phyloP scores from a whole-genome alignment of 1,140 invertebrate species.

The Pseudomyrmex flavicornis region DNA sequence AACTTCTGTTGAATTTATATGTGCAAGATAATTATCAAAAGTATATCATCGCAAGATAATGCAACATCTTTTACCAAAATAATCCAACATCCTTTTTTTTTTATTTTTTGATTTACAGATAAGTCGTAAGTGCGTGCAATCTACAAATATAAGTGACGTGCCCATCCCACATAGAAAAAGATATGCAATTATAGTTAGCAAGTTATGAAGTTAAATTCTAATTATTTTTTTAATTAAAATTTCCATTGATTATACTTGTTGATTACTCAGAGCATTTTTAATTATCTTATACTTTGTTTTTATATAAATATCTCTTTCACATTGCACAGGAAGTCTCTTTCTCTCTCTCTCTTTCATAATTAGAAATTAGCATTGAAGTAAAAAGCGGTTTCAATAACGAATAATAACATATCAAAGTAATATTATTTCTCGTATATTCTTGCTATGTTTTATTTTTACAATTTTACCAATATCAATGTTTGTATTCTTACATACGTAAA shows the following conservation, averaged over 20 bases:
- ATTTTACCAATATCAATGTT: no score
- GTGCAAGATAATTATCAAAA: no score
- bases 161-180: conserved; percentile 4
- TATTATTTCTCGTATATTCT: not conserved
- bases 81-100: conserved; percentile 10
- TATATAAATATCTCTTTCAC: no score
- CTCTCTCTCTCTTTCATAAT: not conserved
- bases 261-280: not conserved
- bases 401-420: not conserved
- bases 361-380: not conserved
- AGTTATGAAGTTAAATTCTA: conserved; percentile 8
- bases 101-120: conserved; percentile 27
- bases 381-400: not conserved
- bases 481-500: no score
- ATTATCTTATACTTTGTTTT: conserved; percentile 9
- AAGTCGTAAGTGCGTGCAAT: not conserved
- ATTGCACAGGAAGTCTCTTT: no score
- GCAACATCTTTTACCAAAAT: conserved; percentile 16
- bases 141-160: not conserved
- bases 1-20: no score
- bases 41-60: not conserved
- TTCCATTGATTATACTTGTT: conserved; percentile 22
- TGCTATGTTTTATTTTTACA: no score
- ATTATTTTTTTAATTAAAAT: conserved; percentile 45
- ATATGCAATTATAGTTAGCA: conserved; percentile 20